Evolutionary conservation across 2,888 invertebrate species (phyloP).

Genomic region (Polia nebulosa): DNA sequence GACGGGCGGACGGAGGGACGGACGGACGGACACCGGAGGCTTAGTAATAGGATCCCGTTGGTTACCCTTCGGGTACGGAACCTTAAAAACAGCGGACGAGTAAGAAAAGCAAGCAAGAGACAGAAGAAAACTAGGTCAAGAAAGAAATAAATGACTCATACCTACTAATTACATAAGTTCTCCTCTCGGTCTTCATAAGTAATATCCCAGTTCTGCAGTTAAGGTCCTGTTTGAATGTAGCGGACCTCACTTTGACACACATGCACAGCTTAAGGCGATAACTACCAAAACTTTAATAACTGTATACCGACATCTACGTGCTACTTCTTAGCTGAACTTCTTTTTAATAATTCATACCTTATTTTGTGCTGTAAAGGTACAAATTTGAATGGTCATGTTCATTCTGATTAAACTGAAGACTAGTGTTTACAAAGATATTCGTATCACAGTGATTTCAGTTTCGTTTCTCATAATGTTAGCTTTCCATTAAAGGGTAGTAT

Average conservation of each 20-base stretch:
- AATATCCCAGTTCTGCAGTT: conserved; percentile 18
- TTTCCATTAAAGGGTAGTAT: conserved; percentile 13
- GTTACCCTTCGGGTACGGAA: no score
- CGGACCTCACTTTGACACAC: conserved; percentile 13
- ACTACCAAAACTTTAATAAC: conserved; percentile 58
- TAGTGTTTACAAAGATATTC: conserved; percentile 19
- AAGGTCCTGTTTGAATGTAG: conserved; percentile 17
- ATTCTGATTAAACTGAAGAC: conserved; percentile 46
- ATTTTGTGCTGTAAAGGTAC: not conserved
- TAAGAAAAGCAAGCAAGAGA: no score
- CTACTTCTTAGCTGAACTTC: not conserved
- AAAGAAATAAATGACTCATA: no score
- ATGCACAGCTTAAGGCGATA: conserved; percentile 45
- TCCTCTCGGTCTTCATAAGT: no score
- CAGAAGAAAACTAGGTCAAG: no score
- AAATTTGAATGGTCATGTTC: not conserved
- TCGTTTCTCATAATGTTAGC: conserved; percentile 4
- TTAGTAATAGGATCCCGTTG: no score
- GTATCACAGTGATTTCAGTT: conserved; percentile 36
- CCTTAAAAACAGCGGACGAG: no score
- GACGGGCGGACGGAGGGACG: no score
- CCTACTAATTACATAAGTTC: no score
- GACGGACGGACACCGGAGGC: no score
- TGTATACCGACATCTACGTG: conserved; percentile 37
- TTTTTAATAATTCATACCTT: conserved; percentile 29